Evolutionary conservation across 2,797 vertebrate species (phyloP).

Genomic region (Tokudaia muenninki): DNA sequence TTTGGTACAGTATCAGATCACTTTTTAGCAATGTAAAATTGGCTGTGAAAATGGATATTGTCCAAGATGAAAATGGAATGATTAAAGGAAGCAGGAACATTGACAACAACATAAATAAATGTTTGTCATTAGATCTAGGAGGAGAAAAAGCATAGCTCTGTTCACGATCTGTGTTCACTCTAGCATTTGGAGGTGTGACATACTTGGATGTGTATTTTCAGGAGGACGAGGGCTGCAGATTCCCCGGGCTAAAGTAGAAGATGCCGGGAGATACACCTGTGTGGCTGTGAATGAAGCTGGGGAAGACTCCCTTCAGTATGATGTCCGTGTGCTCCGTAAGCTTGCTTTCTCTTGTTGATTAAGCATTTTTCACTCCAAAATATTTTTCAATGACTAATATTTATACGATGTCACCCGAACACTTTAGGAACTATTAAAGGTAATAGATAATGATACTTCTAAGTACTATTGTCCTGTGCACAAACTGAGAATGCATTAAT

Average conservation of each 20-base stretch:
- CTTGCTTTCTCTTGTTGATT: slow-evolving; percentile 68
- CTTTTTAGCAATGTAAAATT: background rate
- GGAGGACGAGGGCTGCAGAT: slow-evolving; percentile 96
- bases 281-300: slow-evolving; percentile 97
- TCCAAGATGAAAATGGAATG: background rate
- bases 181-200: background rate
- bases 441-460: slow-evolving; percentile 43
- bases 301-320: slow-evolving; percentile 96
- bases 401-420: slow-evolving; percentile 45
- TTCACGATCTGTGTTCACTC: background rate
- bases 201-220: slow-evolving; percentile 73
- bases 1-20: background rate
- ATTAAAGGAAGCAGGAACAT: background rate
- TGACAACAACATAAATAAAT: background rate
- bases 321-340: slow-evolving; percentile 94
- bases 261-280: slow-evolving; percentile 94
- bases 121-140: background rate
- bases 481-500: background rate
- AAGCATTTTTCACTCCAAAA: background rate
- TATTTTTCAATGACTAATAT: slow-evolving; percentile 25
- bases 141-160: background rate
- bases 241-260: slow-evolving; percentile 90
- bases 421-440: slow-evolving; percentile 36
- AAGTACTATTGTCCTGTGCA: background rate
- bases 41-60: background rate